Evolutionary conservation across 2,113 vertebrate genomes (phyloP).

Genomic region (Pollimyrus isidori): DNA sequence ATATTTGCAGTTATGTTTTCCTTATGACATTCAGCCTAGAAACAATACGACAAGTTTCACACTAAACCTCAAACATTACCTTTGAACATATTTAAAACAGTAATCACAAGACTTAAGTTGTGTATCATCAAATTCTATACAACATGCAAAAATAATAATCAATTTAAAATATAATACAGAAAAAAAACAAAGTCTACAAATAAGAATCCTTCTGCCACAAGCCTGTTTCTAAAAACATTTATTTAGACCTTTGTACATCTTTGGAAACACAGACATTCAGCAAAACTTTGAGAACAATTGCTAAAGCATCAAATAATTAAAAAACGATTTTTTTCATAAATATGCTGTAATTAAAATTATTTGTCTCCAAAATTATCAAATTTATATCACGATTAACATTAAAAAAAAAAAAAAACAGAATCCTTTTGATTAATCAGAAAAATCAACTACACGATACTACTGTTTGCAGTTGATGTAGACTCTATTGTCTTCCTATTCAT

Average conservation of each 20-base stretch:
- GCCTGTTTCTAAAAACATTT: too few species aligned
- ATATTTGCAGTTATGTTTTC: too few species aligned
- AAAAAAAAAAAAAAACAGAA: background rate
- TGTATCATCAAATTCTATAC: background rate
- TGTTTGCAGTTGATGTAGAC: background rate
- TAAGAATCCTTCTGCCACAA: background rate
- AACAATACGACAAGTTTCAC: too few species aligned
- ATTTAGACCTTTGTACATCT: too few species aligned
- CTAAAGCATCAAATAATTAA: too few species aligned
- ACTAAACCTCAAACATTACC: too few species aligned
- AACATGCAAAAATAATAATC: background rate
- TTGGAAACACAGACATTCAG: too few species aligned
- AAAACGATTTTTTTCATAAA: background rate
- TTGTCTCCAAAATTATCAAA: background rate
- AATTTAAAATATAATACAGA: background rate
- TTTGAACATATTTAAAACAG: background rate
- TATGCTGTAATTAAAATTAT: background rate
- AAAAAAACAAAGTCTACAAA: background rate
- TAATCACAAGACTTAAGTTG: background rate
- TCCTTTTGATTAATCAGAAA: background rate
- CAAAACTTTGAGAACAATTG: too few species aligned
- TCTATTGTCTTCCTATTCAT: background rate
- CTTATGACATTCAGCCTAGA: too few species aligned
- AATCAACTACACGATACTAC: background rate
- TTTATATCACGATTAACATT: background rate